These are phyloP conservation scores for Patella vulgata DNA, from an alignment of 1,140 invertebrate genomes.

Conservation along the genomic window DNA sequence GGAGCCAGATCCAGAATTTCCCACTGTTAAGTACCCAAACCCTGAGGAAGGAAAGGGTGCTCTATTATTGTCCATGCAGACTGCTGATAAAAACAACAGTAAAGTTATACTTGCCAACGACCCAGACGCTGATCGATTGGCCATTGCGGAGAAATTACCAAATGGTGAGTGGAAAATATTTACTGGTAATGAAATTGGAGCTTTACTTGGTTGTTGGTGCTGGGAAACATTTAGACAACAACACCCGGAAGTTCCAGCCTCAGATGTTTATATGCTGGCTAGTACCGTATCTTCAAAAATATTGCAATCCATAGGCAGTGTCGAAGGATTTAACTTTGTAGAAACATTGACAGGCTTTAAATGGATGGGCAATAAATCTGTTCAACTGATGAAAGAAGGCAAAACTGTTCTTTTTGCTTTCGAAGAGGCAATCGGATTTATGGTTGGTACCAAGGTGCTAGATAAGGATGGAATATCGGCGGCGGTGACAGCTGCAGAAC, in stretches of 20 bases:
- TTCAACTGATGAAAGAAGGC: conserved; percentile 74
- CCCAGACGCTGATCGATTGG: conserved; percentile 97
- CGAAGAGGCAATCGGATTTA: conserved; percentile 86
- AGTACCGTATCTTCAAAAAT: conserved; percentile 99
- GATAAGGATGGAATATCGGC: conserved; percentile 98
- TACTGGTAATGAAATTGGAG: conserved; percentile 94
- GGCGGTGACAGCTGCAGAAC: conserved; percentile 80
- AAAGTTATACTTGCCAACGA: conserved; percentile 94
- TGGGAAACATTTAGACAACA: conserved; percentile 72
- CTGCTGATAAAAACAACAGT: conserved; percentile 79
- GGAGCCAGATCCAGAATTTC: conserved; percentile 94
- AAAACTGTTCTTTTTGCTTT: conserved; percentile 90
- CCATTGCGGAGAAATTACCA: conserved; percentile 80
- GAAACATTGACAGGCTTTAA: conserved; percentile 99
- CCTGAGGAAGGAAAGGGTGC: conserved; percentile 96
- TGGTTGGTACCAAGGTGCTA: conserved; percentile 84
- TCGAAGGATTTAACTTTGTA: conserved; percentile 85
- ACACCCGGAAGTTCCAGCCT: conserved; percentile 34
- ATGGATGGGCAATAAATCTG: conserved; percentile 95
- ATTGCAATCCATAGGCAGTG: conserved; percentile 82
- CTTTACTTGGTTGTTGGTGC: conserved; percentile 95
- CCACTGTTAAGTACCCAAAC: conserved; percentile 97
- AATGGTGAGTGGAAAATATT: conserved; percentile 90
- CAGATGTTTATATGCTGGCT: conserved; percentile 58
- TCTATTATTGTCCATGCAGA: conserved; percentile 82